A percentile compares a stretch with the other conserved stretches of the same genome.
Evolutionary conservation across 2,888 invertebrate species (phyloP).

Genomic region (Pollenia angustigena): DNA sequence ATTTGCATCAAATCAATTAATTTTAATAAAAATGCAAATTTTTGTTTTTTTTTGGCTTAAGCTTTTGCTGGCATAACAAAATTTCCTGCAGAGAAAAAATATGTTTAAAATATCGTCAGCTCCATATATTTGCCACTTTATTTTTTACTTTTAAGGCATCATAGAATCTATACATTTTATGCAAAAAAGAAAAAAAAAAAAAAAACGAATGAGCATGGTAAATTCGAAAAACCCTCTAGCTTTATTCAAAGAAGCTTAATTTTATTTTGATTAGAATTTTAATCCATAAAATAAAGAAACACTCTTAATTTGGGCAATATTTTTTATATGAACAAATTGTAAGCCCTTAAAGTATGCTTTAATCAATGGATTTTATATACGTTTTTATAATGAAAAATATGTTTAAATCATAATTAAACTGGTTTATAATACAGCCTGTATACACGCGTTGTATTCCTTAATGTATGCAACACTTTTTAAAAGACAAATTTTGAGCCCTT

Average conservation of each 20-base stretch:
- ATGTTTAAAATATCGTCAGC: not conserved
- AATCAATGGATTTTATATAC: not conserved
- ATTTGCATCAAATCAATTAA: constrained; percentile 73
- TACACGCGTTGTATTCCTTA: not conserved
- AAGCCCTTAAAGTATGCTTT: constrained; percentile 27
- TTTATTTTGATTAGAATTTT: constrained; percentile 57
- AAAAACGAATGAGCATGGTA: not conserved
- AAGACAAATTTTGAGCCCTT: too few relatives aligned
- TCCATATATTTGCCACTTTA: constrained; percentile 30
- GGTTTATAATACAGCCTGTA: not conserved
- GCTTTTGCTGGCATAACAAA: constrained; percentile 40
- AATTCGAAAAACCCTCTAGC: constrained; percentile 33
- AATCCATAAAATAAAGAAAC: constrained; percentile 25
- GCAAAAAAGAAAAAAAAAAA: not conserved
- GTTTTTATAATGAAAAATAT: not conserved
- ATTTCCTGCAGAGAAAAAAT: not conserved
- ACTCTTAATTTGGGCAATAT: constrained; percentile 33
- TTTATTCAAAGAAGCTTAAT: constrained; percentile 51
- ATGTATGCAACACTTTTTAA: not conserved
- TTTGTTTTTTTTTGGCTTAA: constrained; percentile 39
- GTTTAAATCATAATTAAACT: not conserved
- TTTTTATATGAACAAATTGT: not conserved
- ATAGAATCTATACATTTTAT: constrained; percentile 24
- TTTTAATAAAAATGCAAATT: constrained; percentile 74
- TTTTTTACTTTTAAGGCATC: constrained; percentile 8